Percentiles rank a stretch among this genome's conserved stretches.
These are phyloP conservation scores for Cottoperca gobio DNA, from an alignment of 2,797 vertebrate genomes.

Conservation along the genomic window DNA sequence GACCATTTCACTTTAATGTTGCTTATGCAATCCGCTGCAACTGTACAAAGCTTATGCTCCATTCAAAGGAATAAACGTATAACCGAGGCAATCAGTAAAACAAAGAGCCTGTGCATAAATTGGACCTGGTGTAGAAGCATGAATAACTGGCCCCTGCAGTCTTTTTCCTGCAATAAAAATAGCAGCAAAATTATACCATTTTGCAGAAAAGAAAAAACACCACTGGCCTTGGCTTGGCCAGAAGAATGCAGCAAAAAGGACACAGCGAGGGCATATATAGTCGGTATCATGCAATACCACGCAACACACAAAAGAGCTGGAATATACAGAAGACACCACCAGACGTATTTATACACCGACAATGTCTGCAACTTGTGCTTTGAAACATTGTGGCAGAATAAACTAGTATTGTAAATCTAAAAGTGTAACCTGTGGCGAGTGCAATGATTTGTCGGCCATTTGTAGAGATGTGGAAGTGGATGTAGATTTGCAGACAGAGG, in stretches of 20 bases:
- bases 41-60: background rate
- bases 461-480: background rate
- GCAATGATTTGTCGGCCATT: conserved; percentile 22
- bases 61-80: conserved; percentile 23
- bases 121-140: conserved; percentile 55
- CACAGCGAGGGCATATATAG: conserved; percentile 64
- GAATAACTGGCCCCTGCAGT: conserved; percentile 69
- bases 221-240: conserved; percentile 72
- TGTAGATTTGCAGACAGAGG: conserved; percentile 27
- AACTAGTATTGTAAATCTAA: conserved; percentile 37
- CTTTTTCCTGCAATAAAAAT: conserved; percentile 82
- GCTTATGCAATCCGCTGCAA: conserved; percentile 13
- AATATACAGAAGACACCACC: conserved; percentile 30
- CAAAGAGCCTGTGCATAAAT: conserved; percentile 51
- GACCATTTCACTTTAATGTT: background rate
- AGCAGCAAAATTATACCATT: conserved; percentile 86
- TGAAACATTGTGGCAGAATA: conserved; percentile 25
- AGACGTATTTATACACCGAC: conserved; percentile 44
- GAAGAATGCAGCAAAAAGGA: conserved; percentile 79
- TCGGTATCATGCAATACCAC: conserved; percentile 68
- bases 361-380: conserved; percentile 54
- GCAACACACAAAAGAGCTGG: conserved; percentile 49
- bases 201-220: conserved; percentile 73
- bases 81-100: conserved; percentile 38
- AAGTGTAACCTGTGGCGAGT: conserved; percentile 25